phyloP scores from a whole-genome alignment of 2,113 vertebrate genomes.

The Mesitornis unicolor region DNA sequence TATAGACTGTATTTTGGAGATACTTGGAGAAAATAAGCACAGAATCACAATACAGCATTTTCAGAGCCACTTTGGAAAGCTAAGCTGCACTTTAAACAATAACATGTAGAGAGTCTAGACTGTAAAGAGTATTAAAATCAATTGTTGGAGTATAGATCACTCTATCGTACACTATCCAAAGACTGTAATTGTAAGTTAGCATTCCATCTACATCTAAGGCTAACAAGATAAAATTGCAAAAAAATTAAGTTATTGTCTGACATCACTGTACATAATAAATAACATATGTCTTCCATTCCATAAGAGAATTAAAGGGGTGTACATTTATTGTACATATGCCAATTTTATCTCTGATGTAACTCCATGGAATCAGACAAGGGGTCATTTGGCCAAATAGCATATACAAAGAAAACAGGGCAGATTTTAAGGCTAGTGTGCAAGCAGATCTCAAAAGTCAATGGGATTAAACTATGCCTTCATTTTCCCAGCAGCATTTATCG shows the following conservation, averaged over 20 bases:
- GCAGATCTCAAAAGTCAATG: neutral
- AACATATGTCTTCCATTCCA: neutral
- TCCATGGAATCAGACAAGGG: neutral
- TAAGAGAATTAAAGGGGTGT: neutral
- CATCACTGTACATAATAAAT: conserved; percentile 1
- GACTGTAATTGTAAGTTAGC: neutral
- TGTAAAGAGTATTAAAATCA: conserved; percentile 9
- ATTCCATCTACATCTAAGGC: neutral
- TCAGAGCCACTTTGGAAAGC: neutral
- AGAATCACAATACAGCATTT: neutral
- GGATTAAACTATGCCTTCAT: neutral
- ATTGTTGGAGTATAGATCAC: neutral
- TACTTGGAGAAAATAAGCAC: neutral
- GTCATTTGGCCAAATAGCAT: neutral
- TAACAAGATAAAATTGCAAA: conserved; percentile 34
- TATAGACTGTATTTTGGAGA: neutral
- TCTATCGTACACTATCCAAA: neutral
- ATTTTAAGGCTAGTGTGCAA: neutral
- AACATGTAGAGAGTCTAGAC: neutral
- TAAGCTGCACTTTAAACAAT: neutral
- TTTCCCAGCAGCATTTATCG: neutral
- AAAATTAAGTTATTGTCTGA: conserved; percentile 27
- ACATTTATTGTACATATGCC: neutral
- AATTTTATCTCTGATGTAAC: neutral
- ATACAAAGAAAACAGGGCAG: neutral